Conservation (phyloP, 1,140 invertebrate genomes). For the Antheraea pernyi region DNA sequence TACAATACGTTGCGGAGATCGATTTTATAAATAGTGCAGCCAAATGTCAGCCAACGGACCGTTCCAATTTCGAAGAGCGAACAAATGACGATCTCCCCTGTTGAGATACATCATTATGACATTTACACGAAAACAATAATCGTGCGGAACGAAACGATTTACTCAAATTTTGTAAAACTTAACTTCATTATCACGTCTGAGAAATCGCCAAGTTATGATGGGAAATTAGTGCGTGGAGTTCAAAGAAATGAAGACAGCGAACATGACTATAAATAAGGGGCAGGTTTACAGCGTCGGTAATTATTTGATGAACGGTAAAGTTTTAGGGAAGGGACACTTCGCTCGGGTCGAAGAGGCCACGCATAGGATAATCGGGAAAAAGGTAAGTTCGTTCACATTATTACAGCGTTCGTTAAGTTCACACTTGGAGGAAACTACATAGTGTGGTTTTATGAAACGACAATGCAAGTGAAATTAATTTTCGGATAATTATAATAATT, state of each 20-base stretch:
- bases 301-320: conserved; percentile 80
- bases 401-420: too few species aligned
- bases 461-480: too few species aligned
- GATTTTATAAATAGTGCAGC: conserved; percentile 48
- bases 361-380: conserved; percentile 78
- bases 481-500: too few species aligned
- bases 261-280: conserved; percentile 47
- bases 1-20: background rate
- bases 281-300: conserved; percentile 78
- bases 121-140: conserved; percentile 33
- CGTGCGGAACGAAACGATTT: background rate
- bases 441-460: too few species aligned
- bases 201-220: conserved; percentile 7
- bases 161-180: background rate
- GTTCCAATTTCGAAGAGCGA: conserved; percentile 63
- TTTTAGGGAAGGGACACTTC: conserved; percentile 82
- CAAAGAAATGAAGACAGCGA: background rate
- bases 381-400: conserved; percentile 46
- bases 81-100: conserved; percentile 42
- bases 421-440: too few species aligned
- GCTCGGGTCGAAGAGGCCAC: conserved; percentile 81
- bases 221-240: conserved; percentile 2
- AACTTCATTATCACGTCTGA: background rate
- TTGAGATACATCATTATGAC: conserved; percentile 37
- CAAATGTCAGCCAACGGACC: conserved; percentile 49